Base-by-base conservation (phyloP, 2,797 vertebrate species). In the Choloepus didactylus region DNA sequence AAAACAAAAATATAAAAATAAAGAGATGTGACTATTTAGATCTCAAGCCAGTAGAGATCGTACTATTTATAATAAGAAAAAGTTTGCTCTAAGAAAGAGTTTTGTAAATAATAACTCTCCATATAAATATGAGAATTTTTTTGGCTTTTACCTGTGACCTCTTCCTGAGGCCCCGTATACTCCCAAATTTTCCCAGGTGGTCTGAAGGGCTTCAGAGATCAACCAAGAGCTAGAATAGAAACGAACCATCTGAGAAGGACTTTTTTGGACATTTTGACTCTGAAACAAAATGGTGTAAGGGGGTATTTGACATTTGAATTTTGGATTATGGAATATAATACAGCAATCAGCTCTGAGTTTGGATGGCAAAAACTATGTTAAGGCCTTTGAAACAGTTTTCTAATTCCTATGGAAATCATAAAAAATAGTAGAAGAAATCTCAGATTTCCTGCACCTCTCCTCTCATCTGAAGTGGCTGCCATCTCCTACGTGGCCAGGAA, bases 1-100 rank as follows among this genome's bases (percentile, higher is more conserved):
- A 76, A 87, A 93, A n/a, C 7, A 91, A 91, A 44, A 23, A 62
- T 67, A 92, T 91, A 7, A 92, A 87, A 91, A 56, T 19, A 79
- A 3, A 60, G 1, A 66, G 41, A 90, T 1, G 21, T 56, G 49
- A 73, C 12, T 81, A 31, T 15, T 66, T 91, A 41, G 60, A 84
- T 6, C 27, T 84, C 44, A 31, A 70, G 31, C 18, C 56, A 46
- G 31, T 80, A 90, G 35, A 82, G n/a, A 56, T 23, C 29, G n/a
- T 31, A 15, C 14, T 84, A 15, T 41, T 73, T 21, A 67, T 73
- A 84, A 86, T 31, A 51, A 29, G 54, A 66, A 88, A 79, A 8
- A 21, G 44, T 54, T 76, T 29, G 29, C 21, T 29, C 54, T 5
- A 2, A 9, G 9, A 41, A 35, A n/a, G 9, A n/a, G 6, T 73